Percentiles rank a stretch among this genome's conserved stretches.
Conservation (phyloP, 1,140 invertebrate species). For the Drosophila jambulina region DNA sequence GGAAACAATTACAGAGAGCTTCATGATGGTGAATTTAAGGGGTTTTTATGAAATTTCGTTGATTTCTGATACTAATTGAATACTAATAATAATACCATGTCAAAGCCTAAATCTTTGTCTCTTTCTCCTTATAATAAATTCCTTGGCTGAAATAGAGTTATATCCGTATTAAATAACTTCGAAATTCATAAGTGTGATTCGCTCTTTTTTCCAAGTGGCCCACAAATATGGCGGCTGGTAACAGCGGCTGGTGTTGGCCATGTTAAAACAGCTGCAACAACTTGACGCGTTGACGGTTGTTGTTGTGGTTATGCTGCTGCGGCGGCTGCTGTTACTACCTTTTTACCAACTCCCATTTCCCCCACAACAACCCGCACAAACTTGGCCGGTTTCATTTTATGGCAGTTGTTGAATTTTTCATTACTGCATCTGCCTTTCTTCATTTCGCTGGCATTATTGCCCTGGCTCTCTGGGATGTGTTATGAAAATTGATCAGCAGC, state of each 20-base stretch:
- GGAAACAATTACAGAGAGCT: not conserved
- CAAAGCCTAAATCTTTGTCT: not conserved
- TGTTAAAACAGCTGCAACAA: conserved; percentile 72
- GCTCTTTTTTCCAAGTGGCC: conserved; percentile 1
- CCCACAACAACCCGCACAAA: not conserved
- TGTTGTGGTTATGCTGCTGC: conserved; percentile 38
- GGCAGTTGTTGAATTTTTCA: conserved; percentile 45
- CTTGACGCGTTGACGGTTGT: conserved; percentile 57
- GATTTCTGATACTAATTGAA: not conserved
- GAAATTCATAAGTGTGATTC: not conserved
- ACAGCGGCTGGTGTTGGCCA: conserved; percentile 43
- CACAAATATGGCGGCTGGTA: conserved; percentile 49
- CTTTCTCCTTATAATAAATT: too few species aligned
- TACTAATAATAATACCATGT: too few species aligned
- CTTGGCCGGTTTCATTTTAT: conserved; percentile 62
- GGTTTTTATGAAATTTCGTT: not conserved
- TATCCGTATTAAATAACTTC: too few species aligned
- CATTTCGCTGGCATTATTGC: conserved; percentile 8
- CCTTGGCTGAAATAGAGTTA: too few species aligned
- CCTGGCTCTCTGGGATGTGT: conserved; percentile 11
- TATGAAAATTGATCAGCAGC: conserved; percentile 65
- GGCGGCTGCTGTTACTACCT: conserved; percentile 34
- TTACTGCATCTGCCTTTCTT: conserved; percentile 12
- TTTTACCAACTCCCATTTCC: conserved; percentile 3
- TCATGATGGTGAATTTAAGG: not conserved